Percentiles rank a stretch among this genome's conserved stretches.
Conservation (phyloP, 53 echinoderm and acorn worm species). For the Holothuria scabra region DNA sequence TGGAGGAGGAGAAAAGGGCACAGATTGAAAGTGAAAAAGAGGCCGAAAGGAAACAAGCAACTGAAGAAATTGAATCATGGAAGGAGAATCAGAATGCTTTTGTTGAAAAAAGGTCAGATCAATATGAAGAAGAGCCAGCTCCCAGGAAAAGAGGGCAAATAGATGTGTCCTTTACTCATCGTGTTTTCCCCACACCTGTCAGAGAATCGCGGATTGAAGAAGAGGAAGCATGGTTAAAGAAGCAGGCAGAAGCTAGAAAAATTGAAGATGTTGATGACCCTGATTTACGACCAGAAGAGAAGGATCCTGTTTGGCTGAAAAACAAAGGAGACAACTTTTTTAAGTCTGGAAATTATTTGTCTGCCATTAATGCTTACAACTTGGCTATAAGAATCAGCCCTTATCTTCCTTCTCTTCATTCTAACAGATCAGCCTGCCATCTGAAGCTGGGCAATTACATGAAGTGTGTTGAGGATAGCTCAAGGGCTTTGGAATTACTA, state of each 20-base stretch:
- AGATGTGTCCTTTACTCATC: conserved; percentile 85
- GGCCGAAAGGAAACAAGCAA: conserved; percentile 80
- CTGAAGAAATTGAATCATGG: conserved; percentile 88
- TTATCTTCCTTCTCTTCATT: conserved; percentile 86
- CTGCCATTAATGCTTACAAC: conserved; percentile 98
- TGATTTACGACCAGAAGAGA: conserved; percentile 91
- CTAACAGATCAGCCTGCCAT: conserved; percentile 96
- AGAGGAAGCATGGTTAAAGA: conserved; percentile 97
- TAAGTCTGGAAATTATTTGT: conserved; percentile 84
- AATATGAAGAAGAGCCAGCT: conserved; percentile 56
- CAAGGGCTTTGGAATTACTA: conserved; percentile 89
- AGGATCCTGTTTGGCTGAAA: conserved; percentile 92
- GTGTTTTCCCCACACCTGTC: conserved; percentile 94
- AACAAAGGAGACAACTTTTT: conserved; percentile 98
- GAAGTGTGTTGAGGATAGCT: conserved; percentile 94
- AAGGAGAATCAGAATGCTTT: conserved; percentile 42
- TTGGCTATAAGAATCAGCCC: conserved; percentile 83
- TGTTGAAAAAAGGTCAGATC: conserved; percentile 27
- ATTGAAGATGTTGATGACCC: conserved; percentile 79
- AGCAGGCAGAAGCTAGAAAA: conserved; percentile 94
- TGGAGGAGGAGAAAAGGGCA: conserved; percentile 72
- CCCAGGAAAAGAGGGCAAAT: conserved; percentile 80
- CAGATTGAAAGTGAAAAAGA: conserved; percentile 81
- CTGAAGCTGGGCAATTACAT: conserved; percentile 93
- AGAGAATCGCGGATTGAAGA: conserved; percentile 86